Evolutionary conservation across 2,113 vertebrate genomes (phyloP).

Genomic region (Pontoporia blainvillei): DNA sequence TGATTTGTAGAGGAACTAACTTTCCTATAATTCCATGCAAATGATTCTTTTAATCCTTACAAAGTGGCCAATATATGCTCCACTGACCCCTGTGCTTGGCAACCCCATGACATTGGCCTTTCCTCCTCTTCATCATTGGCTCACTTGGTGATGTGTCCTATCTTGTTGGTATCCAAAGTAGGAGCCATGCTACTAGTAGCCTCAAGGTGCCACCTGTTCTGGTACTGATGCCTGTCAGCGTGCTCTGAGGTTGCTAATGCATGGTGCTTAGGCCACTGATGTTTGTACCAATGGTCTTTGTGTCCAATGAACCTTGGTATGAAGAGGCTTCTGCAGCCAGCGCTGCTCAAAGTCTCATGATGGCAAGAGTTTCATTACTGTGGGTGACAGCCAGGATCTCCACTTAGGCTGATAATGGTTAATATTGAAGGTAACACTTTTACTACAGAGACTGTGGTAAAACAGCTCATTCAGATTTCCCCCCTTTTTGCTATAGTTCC

Average conservation of each 20-base stretch:
- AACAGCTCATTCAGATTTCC: neutral
- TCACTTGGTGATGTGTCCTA: neutral
- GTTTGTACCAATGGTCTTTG: neutral
- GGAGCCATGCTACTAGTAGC: neutral
- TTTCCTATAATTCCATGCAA: neutral
- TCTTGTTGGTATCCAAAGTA: neutral
- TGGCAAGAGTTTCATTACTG: neutral
- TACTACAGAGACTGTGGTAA: neutral
- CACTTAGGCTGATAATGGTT: neutral
- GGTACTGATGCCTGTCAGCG: neutral
- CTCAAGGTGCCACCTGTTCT: neutral
- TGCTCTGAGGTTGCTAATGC: neutral
- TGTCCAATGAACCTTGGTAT: neutral
- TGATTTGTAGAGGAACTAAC: neutral
- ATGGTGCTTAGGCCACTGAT: neutral
- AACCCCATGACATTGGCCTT: accelerated
- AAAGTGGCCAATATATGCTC: neutral
- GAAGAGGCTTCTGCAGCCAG: neutral
- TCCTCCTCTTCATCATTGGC: neutral
- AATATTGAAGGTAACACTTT: neutral
- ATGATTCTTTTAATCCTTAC: neutral
- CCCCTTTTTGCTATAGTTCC: neutral
- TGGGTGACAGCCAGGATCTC: neutral
- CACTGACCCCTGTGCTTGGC: neutral
- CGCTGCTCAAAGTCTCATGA: neutral